These are phyloP conservation scores for Camelus dromedarius DNA, from an alignment of 2,113 vertebrate genomes.

Conservation along the genomic window DNA sequence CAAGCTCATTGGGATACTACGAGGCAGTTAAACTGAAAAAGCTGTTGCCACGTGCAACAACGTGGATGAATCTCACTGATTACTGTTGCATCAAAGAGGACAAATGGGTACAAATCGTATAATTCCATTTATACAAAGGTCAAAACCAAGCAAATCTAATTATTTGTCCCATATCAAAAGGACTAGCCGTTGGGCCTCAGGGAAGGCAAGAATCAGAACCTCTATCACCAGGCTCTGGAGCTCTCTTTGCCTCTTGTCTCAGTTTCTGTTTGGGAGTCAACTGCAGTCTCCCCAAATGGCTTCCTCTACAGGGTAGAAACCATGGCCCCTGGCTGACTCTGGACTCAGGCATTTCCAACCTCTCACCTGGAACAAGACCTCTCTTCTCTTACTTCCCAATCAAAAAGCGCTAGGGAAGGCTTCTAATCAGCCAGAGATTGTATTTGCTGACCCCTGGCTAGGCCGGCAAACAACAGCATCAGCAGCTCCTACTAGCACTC, in stretches of 20 bases:
- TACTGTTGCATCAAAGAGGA: background rate
- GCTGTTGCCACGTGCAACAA: background rate
- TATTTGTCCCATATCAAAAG: background rate
- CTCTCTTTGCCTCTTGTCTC: background rate
- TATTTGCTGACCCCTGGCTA: background rate
- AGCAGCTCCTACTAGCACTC: background rate
- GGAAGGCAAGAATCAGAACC: background rate
- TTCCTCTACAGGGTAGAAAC: background rate
- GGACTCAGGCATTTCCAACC: background rate
- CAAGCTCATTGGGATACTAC: background rate
- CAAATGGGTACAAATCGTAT: background rate
- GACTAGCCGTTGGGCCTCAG: background rate
- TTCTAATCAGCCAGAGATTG: background rate
- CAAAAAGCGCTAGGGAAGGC: background rate
- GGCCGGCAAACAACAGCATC: background rate
- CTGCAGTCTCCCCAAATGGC: background rate
- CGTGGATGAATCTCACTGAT: background rate
- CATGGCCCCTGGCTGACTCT: background rate
- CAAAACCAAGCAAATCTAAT: background rate
- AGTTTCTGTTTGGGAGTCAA: background rate
- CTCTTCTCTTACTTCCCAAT: background rate
- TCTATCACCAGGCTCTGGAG: background rate
- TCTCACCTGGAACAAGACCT: background rate
- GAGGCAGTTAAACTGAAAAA: background rate
- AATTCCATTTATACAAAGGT: background rate